Percentiles rank a stretch among this genome's conserved stretches.
Conservation (phyloP, 2,113 vertebrate species). For the Mormoops blainvillei region DNA sequence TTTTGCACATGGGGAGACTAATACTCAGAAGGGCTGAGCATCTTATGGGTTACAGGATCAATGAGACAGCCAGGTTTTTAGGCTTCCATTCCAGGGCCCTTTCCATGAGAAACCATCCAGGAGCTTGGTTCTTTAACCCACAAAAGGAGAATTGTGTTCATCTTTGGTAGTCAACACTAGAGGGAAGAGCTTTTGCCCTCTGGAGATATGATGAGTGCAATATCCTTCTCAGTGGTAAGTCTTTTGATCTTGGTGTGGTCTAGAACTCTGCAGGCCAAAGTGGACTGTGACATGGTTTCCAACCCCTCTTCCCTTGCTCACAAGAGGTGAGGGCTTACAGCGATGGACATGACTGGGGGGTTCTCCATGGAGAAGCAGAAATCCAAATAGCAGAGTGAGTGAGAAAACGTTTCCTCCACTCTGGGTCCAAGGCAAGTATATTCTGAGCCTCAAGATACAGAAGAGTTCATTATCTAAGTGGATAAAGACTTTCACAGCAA, state of each 20-base stretch:
- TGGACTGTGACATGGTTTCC: not conserved
- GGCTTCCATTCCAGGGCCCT: not conserved
- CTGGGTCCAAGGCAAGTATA: not conserved
- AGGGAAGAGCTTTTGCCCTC: not conserved
- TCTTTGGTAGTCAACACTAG: not conserved
- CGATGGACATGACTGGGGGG: not conserved
- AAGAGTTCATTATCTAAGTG: slow-evolving; percentile 10
- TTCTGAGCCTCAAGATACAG: not conserved
- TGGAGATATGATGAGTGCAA: not conserved
- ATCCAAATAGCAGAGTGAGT: not conserved
- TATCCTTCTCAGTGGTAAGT: not conserved
- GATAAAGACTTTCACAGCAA: not conserved
- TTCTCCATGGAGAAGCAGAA: not conserved
- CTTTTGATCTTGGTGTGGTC: not conserved
- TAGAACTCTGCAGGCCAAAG: not conserved
- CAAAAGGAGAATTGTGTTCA: not conserved
- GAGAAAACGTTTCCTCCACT: not conserved
- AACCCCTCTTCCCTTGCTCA: not conserved
- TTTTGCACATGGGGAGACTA: not conserved
- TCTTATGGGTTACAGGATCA: not conserved
- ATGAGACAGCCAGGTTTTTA: not conserved
- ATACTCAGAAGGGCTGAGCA: not conserved
- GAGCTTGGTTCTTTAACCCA: not conserved
- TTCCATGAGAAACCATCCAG: not conserved
- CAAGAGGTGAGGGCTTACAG: not conserved